Conservation (phyloP, 1,140 invertebrate species). For the Chironomus striatipennis region DNA sequence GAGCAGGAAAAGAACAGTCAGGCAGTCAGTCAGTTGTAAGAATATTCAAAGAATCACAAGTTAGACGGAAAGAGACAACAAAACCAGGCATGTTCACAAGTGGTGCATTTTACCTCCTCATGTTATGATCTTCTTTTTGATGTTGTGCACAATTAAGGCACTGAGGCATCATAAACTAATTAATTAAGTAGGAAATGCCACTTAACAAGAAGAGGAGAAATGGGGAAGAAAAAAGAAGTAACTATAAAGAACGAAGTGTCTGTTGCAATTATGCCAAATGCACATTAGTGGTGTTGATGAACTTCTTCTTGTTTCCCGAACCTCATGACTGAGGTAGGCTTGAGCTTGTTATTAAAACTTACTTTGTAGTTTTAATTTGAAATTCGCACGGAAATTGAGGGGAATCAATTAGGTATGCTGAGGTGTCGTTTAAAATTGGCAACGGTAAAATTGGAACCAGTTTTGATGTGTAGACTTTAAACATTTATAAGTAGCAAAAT, state of each 20-base stretch:
- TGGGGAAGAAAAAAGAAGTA: too few relatives aligned
- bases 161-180: slow-evolving; percentile 18
- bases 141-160: neutral
- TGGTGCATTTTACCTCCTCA: slow-evolving; percentile 12
- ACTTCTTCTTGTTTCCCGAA: neutral
- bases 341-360: too few relatives aligned
- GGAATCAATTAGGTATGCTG: too few relatives aligned
- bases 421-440: too few relatives aligned
- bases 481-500: too few relatives aligned
- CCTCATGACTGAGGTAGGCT: neutral
- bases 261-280: slow-evolving; percentile 20
- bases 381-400: too few relatives aligned
- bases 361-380: too few relatives aligned
- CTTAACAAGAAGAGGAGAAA: neutral
- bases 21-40: neutral
- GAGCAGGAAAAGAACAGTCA: neutral
- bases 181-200: slow-evolving; percentile 21
- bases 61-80: neutral
- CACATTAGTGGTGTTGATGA: neutral
- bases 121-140: neutral
- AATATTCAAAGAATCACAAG: neutral
- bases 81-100: neutral
- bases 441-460: too few relatives aligned
- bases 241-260: neutral
- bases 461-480: too few relatives aligned